These are phyloP conservation scores for Patella pellucida DNA, from an alignment of 2,888 invertebrate species.

Conservation along the genomic window DNA sequence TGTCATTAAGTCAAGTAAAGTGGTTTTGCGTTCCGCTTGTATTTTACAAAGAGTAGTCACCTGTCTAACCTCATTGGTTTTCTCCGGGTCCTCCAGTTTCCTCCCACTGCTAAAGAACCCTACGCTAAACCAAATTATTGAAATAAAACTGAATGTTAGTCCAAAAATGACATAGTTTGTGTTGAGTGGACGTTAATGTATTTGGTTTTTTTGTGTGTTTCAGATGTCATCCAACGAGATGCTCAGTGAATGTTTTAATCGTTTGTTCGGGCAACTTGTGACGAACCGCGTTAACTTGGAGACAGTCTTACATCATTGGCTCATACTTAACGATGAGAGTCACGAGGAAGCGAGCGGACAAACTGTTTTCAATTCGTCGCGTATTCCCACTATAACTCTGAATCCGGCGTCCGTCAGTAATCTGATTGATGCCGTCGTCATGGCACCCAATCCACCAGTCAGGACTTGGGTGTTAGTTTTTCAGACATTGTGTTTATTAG, in stretches of 20 bases:
- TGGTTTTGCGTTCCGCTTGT: no score
- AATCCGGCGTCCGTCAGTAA: constrained; percentile 77
- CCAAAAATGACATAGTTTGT: no score
- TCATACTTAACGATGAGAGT: constrained; percentile 82
- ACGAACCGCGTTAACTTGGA: constrained; percentile 84
- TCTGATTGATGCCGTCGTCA: constrained; percentile 78
- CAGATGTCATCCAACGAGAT: constrained; percentile 72
- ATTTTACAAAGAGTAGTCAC: no score
- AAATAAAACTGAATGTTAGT: no score
- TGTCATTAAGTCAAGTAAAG: no score
- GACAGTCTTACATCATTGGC: constrained; percentile 87
- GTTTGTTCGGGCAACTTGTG: constrained; percentile 77
- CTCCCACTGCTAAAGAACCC: no score
- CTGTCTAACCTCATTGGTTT: no score
- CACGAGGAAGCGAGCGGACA: constrained; percentile 46
- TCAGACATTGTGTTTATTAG: constrained; percentile 82
- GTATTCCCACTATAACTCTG: constrained; percentile 77
- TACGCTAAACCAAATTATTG: no score
- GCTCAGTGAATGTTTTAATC: constrained; percentile 80
- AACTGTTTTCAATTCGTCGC: constrained; percentile 55
- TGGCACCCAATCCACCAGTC: constrained; percentile 79
- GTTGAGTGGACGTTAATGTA: neutral
- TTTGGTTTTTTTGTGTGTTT: constrained; percentile 33
- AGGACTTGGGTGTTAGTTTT: constrained; percentile 86
- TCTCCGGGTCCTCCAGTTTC: no score